Base-by-base conservation (phyloP, 2,113 vertebrate species). In the Pavo muticus region DNA sequence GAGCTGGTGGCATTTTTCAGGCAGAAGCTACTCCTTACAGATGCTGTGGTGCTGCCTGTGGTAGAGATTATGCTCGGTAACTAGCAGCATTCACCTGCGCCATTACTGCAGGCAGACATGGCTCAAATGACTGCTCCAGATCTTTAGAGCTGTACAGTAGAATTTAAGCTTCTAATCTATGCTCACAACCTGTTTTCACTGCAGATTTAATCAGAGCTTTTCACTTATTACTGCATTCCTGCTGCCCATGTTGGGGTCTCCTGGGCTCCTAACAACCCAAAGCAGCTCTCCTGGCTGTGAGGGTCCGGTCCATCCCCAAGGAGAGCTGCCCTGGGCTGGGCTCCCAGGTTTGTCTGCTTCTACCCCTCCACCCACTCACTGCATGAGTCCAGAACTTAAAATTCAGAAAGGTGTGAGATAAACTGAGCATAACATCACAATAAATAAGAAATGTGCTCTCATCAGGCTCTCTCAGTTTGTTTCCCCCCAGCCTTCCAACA, bases 321-420 rank as follows among this genome's bases (percentile, higher is more conserved):
- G 7, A 5, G 10, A n/a, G 56, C 17, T 32, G 18, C 4, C 30
- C 29, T 1, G 0, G 50, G 8, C 15, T 0, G 0, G 6, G 6
- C 13, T 85, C 24, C 47, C 59, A 37, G 19, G 61, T 90, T 89
- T 59, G 82, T 56, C 20, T 1, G 2, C 27, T 45, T 63, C 32
- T 23, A 16, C 70, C 29, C 29, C 35, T 45, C 24, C 14, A 32
- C 4, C 10, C 13, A 45, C 0, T 1, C 37, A 18, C 2, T 20
- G 11, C 8, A 35, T 0, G 0, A 68, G 35, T 6, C 6, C 83
- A 87, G 59, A 76, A 91, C 72, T 5, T 3, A 80, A 50, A 67
- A 69, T 71, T 37, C 42, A 77, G 24, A 42, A 48, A 6, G 7
- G 2, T 45, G 11, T n/a, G 45, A 91, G 17, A 40, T 35, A 85